These are phyloP conservation scores for Xylophagus ater DNA, from an alignment of 2,888 invertebrate species.

Conservation along the genomic window DNA sequence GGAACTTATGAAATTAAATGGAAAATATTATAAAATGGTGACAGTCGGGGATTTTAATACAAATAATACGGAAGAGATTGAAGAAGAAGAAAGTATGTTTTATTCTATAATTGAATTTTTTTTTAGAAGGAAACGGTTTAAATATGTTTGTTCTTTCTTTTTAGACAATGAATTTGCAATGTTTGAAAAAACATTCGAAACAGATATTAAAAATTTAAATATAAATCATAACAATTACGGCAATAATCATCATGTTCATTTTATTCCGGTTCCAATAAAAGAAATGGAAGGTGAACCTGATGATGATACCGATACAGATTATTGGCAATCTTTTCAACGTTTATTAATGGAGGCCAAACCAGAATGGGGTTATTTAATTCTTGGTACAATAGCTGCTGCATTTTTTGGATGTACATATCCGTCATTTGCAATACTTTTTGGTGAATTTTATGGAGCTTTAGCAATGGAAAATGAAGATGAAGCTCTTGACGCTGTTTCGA, in stretches of 20 bases:
- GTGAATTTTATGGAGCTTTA: conserved; percentile 64
- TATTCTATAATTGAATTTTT: too few species aligned
- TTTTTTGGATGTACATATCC: conserved; percentile 63
- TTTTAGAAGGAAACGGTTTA: too few species aligned
- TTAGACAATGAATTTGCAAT: conserved; percentile 30
- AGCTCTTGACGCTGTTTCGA: conserved; percentile 46
- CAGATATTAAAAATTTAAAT: conserved; percentile 31
- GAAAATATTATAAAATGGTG: conserved; percentile 58
- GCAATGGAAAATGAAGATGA: conserved; percentile 46
- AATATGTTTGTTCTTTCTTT: too few species aligned
- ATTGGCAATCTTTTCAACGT: conserved; percentile 37
- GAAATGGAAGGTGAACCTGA: conserved; percentile 3
- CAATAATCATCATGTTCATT: conserved; percentile 11
- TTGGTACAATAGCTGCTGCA: conserved; percentile 52
- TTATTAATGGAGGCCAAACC: conserved; percentile 54
- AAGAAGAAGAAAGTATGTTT: conserved; percentile 8
- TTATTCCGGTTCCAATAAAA: conserved; percentile 4
- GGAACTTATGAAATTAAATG: conserved; percentile 51
- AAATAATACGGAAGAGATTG: conserved; percentile 22
- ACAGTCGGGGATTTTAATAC: conserved; percentile 28
- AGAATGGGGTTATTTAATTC: conserved; percentile 54
- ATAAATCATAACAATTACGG: conserved; percentile 32
- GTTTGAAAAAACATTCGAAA: conserved; percentile 35
- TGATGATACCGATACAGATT: conserved; percentile 34
- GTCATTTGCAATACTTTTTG: conserved; percentile 63